Conservation (phyloP, 2,888 invertebrate genomes). For the Priocnemis perturbator region DNA sequence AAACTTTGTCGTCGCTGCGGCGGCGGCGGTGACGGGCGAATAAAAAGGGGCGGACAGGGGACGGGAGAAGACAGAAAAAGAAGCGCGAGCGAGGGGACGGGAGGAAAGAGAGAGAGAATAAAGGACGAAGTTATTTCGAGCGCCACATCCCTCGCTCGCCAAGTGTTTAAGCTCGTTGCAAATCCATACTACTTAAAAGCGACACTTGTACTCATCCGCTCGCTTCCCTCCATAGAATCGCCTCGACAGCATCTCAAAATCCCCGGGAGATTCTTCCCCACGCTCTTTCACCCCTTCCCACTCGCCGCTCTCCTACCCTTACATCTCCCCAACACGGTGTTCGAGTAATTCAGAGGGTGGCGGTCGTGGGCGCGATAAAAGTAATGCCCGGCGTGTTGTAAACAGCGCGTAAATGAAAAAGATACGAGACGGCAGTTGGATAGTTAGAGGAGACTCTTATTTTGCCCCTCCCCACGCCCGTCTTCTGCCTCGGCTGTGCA, state of each 20-base stretch:
- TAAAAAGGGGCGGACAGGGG: not conserved
- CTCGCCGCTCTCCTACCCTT: conserved; percentile 11
- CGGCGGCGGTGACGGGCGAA: not conserved
- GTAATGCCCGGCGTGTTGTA: conserved; percentile 60
- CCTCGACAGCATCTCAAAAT: too few species aligned
- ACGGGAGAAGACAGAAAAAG: not conserved
- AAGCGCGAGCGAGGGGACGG: too few species aligned
- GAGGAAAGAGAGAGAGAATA: not conserved
- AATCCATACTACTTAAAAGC: conserved; percentile 20
- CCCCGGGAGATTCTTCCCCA: conserved; percentile 3
- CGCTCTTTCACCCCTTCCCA: conserved; percentile 8
- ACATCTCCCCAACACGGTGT: conserved; percentile 8
- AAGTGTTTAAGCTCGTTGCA: not conserved
- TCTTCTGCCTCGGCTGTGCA: conserved; percentile 16
- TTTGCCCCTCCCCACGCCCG: conserved; percentile 46
- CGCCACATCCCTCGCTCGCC: not conserved
- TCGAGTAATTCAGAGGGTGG: conserved; percentile 37
- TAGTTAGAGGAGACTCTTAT: conserved; percentile 62
- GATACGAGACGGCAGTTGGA: conserved; percentile 63
- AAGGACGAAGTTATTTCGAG: not conserved
- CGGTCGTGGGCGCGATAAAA: conserved; percentile 51
- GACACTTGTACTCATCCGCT: not conserved
- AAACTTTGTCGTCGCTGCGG: too few species aligned
- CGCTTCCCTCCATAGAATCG: not conserved
- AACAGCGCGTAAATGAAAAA: conserved; percentile 67